Evolutionary conservation across 2,888 invertebrate species (phyloP), one percentile per base, ranked within the genome.

Genomic region (Pachymerium ferrugineum): DNA sequence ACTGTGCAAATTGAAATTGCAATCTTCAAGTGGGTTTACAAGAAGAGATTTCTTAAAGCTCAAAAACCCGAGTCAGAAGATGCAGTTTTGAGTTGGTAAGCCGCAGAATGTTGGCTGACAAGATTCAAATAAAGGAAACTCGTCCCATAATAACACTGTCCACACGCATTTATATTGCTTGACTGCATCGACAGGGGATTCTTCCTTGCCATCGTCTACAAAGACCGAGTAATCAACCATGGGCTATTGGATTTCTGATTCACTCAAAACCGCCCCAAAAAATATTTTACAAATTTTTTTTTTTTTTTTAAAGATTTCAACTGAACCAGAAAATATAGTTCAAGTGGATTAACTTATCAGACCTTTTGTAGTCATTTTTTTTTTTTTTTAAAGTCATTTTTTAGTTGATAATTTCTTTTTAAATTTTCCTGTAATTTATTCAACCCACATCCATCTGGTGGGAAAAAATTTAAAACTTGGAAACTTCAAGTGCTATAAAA

Each of bases 31-130:
- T 38, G 38, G 38, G 6, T n/a, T 38, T n/a, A n/a, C n/a, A n/a
- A n/a, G n/a, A n/a, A n/a, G n/a, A 33, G 33, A 33, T 8, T 33
- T 33, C 33, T n/a, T n/a, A n/a, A n/a, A n/a, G n/a, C n/a, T n/a
- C 33, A 33, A 5, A 33, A 8, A 33, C 12, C 5, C 12, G 33
- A 12, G 12, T 12, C 12, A 5, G 12, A 8, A 12, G 5, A 8
- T 12, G 12, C 3, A 47, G 3, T 47, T 19, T 47, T 19, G 19
- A 47, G 47, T 19, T 47, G 47, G 47, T 47, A 47, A 47, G 47
- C 47, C 47, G 47, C 47, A 47, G 47, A 47, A 47, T 19, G 47
- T 47, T 47, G 47, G 47, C 22, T 47, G 47, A 47, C 47, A 47
- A 47, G 47, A 19, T 47, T 47, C 19, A 6, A 47, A 47, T 47